phyloP scores from a whole-genome alignment of 2,113 vertebrate genomes.

The Antechinus stuartii region DNA sequence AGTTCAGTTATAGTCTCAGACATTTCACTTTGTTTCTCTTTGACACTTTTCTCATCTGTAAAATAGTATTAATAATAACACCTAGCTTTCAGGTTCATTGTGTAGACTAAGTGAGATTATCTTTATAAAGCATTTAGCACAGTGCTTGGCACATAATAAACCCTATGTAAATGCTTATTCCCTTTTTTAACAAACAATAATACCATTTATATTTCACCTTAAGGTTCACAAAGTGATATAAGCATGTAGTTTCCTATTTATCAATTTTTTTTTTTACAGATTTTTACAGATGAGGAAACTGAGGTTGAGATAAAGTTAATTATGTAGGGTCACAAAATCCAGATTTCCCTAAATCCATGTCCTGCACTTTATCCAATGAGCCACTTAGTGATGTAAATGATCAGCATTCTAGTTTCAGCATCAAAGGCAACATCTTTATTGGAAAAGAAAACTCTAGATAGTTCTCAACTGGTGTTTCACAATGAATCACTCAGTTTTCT shows the following conservation, averaged over 20 bases:
- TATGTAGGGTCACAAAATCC: background rate
- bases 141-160: background rate
- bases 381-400: background rate
- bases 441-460: background rate
- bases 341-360: background rate
- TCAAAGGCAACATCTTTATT: background rate
- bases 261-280: background rate
- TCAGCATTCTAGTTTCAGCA: background rate
- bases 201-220: background rate
- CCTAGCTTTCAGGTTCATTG: background rate
- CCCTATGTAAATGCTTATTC: background rate
- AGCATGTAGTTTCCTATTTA: background rate
- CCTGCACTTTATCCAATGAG: background rate
- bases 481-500: background rate
- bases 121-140: background rate
- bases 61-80: background rate
- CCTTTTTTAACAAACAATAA: background rate
- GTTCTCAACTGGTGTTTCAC: background rate
- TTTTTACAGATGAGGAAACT: background rate
- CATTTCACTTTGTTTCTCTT: background rate
- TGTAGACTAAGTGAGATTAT: background rate
- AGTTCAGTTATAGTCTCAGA: background rate
- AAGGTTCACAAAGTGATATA: background rate
- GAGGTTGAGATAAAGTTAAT: background rate
- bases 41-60: background rate